Percentiles rank a stretch among this genome's conserved stretches.
These are phyloP conservation scores for Chascanopsetta lugubris DNA, from an alignment of 2,113 vertebrate genomes.

Conservation along the genomic window DNA sequence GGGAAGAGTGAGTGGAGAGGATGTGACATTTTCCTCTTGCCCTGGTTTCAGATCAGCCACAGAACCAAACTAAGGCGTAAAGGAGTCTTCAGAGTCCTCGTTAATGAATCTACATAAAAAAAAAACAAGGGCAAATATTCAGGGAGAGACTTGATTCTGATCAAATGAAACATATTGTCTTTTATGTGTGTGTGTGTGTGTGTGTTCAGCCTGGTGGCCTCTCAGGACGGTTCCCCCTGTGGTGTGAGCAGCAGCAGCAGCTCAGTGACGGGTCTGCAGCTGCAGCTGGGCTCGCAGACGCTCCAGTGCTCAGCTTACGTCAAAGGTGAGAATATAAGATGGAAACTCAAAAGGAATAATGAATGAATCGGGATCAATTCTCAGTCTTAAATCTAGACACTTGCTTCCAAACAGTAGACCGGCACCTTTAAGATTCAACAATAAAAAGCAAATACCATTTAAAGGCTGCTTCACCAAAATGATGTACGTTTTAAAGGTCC, in stretches of 20 bases:
- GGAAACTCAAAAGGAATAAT: neutral
- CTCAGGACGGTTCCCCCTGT: slow-evolving; percentile 57
- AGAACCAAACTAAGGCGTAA: neutral
- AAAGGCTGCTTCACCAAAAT: too few relatives aligned
- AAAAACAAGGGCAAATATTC: neutral
- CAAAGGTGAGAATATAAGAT: slow-evolving; percentile 81
- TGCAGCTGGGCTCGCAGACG: slow-evolving; percentile 86
- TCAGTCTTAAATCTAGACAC: neutral
- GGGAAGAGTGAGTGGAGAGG: neutral
- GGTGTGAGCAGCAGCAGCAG: slow-evolving; percentile 58
- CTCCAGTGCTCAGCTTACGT: slow-evolving; percentile 86
- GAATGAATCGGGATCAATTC: neutral
- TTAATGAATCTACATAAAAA: neutral
- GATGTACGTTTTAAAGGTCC: too few relatives aligned
- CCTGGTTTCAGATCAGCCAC: neutral
- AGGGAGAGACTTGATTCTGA: neutral
- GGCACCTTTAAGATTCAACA: too few relatives aligned
- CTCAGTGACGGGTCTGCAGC: slow-evolving; percentile 81
- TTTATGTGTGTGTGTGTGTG: slow-evolving; percentile 4
- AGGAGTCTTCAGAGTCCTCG: neutral
- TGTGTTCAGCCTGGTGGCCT: slow-evolving; percentile 68
- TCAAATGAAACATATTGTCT: neutral
- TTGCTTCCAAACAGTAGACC: too few relatives aligned
- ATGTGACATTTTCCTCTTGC: slow-evolving; percentile 12
- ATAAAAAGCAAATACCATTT: too few relatives aligned